These are phyloP conservation scores for Aspidapion aeneum DNA, from an alignment of 2,888 invertebrate species.

Conservation along the genomic window DNA sequence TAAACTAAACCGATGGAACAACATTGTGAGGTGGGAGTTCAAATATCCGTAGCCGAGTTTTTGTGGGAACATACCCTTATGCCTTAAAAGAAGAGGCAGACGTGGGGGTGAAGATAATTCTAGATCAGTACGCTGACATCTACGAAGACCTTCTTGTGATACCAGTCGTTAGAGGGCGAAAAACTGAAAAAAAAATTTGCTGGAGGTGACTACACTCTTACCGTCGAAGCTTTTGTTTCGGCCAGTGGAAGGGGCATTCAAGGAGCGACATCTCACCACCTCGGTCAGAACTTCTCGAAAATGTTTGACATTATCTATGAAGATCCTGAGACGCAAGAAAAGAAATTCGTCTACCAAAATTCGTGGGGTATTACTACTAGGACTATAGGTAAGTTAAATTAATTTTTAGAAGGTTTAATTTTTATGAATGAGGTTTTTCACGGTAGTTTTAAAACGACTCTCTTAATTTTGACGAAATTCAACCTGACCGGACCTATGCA, in stretches of 20 bases:
- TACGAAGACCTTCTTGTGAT: slow-evolving; percentile 91
- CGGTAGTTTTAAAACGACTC: no score
- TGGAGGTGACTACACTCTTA: slow-evolving; percentile 95
- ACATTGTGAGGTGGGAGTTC: slow-evolving; percentile 99
- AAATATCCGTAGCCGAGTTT: slow-evolving; percentile 99
- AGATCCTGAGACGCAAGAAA: slow-evolving; percentile 86
- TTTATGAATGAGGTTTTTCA: no score
- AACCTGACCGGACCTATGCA: slow-evolving; percentile 96
- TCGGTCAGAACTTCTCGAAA: slow-evolving; percentile 99
- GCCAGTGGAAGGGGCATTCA: slow-evolving; percentile 93
- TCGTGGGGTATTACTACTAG: slow-evolving; percentile 98
- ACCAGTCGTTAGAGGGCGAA: slow-evolving; percentile 92
- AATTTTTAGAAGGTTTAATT: not conserved
- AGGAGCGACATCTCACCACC: slow-evolving; percentile 96
- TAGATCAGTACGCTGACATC: slow-evolving; percentile 85
- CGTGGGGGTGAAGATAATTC: slow-evolving; percentile 78
- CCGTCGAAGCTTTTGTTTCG: slow-evolving; percentile 93
- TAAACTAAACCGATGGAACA: slow-evolving; percentile 98
- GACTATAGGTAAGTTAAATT: slow-evolving; percentile 68
- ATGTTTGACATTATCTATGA: slow-evolving; percentile 98
- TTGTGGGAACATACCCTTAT: slow-evolving; percentile 98
- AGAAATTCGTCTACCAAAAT: slow-evolving; percentile 91
- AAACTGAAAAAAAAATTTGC: slow-evolving; percentile 99
- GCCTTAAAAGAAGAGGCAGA: slow-evolving; percentile 80
- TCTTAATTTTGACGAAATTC: no score